A percentile compares a stretch with the other conserved stretches of the same genome.
phyloP scores from a whole-genome alignment of 2,797 vertebrate species.

The Nyctibius grandis region DNA sequence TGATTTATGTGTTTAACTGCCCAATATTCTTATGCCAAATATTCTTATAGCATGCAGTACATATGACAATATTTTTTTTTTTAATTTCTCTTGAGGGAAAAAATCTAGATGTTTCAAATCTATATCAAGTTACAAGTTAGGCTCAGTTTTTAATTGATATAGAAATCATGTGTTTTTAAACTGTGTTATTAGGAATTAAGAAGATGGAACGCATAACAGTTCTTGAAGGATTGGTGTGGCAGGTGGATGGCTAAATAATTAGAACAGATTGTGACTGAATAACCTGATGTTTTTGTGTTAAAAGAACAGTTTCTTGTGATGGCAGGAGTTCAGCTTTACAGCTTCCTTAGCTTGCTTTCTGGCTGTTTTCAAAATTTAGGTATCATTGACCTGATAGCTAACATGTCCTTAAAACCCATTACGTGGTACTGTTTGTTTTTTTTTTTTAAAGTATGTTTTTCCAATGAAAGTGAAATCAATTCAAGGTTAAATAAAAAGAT shows the following conservation, averaged over 20 bases:
- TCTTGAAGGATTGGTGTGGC: not conserved
- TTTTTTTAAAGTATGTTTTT: not conserved
- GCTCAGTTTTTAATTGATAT: not conserved
- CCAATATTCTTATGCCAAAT: not conserved
- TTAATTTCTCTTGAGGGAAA: not conserved
- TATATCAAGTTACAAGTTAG: not conserved
- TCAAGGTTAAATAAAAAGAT: not conserved
- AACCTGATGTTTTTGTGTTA: not conserved
- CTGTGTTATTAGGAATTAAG: not conserved
- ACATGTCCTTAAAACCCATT: not conserved
- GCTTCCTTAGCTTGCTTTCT: not conserved
- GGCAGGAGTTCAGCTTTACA: not conserved
- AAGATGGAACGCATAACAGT: not conserved
- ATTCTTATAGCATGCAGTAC: not conserved
- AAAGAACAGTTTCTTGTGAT: not conserved
- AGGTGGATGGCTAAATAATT: not conserved
- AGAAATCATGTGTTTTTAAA: not conserved
- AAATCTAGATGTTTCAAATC: not conserved
- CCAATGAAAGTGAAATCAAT: not conserved
- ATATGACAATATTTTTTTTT: not conserved
- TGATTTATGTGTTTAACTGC: not conserved
- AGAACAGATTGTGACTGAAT: not conserved
- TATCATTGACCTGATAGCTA: not conserved
- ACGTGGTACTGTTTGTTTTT: no score
- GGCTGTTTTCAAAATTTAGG: not conserved